Evolutionary conservation across 2,888 invertebrate species (phyloP).

Genomic region (Agrochola macilenta): DNA sequence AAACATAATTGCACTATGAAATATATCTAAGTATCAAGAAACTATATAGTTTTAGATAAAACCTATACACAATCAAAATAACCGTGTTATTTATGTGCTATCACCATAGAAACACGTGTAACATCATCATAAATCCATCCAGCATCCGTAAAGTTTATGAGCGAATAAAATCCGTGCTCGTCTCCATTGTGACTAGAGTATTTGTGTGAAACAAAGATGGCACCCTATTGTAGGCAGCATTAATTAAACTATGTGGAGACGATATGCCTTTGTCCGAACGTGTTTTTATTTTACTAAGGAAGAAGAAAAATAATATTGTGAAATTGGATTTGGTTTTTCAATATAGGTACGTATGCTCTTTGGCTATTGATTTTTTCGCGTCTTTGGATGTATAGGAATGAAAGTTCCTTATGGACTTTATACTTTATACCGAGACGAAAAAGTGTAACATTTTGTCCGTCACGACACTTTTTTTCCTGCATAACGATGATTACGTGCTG

Average conservation of each 20-base stretch:
- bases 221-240: constrained; percentile 61
- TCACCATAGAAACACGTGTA: constrained; percentile 54
- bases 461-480: not conserved
- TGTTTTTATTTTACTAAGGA: constrained; percentile 20
- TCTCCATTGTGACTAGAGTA: constrained; percentile 53
- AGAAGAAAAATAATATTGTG: not conserved
- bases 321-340: not conserved
- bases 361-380: not conserved
- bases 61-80: constrained; percentile 16
- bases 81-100: constrained; percentile 29
- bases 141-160: constrained; percentile 57
- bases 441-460: not conserved
- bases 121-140: constrained; percentile 57
- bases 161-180: constrained; percentile 51
- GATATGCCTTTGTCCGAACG: constrained; percentile 42
- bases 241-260: constrained; percentile 66
- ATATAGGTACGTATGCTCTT: not conserved
- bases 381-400: not conserved
- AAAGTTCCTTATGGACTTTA: not conserved
- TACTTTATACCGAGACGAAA: not conserved
- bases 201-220: constrained; percentile 63
- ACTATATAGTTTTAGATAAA: constrained; percentile 11
- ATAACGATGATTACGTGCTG: not conserved
- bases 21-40: constrained; percentile 6
- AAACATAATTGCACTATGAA: constrained; percentile 4